phyloP scores from a whole-genome alignment of 2,113 vertebrate species.

The Porphyrio hochstetteri region DNA sequence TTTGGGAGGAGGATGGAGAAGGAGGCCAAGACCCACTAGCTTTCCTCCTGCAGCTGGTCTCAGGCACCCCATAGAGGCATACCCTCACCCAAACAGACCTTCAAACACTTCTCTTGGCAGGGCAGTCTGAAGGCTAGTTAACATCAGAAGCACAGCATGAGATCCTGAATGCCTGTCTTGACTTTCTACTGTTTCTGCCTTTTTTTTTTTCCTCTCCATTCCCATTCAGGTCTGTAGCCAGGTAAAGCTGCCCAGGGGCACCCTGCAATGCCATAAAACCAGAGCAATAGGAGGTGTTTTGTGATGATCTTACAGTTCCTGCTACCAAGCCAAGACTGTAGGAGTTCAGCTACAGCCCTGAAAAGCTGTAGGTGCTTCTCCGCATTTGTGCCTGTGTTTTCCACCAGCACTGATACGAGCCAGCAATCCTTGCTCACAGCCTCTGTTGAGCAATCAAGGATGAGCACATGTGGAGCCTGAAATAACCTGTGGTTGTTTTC shows the following conservation, averaged over 20 bases:
- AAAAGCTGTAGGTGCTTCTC: not conserved
- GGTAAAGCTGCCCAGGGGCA: not conserved
- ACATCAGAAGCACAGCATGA: not conserved
- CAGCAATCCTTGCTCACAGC: not conserved
- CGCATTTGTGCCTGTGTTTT: not conserved
- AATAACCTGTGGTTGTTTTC: not conserved
- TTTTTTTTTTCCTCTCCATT: not conserved
- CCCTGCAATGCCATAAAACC: not conserved
- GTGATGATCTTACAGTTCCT: not conserved
- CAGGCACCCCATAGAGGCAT: rapidly evolving
- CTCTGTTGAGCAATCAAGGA: not conserved
- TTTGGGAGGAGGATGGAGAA: not conserved
- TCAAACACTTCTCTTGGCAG: not conserved
- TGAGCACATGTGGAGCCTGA: not conserved
- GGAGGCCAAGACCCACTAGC: not conserved
- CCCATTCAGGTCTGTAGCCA: not conserved
- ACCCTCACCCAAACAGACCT: not conserved
- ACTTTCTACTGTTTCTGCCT: not conserved
- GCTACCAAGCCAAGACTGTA: not conserved
- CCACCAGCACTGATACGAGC: not conserved
- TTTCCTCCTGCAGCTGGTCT: not conserved
- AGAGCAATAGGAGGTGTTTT: rapidly evolving
- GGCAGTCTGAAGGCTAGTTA: not conserved
- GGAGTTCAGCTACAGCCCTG: not conserved
- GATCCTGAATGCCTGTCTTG: not conserved